Conservation (phyloP, 1,140 invertebrate species). For the Stenopsyche tienmushanensis region DNA sequence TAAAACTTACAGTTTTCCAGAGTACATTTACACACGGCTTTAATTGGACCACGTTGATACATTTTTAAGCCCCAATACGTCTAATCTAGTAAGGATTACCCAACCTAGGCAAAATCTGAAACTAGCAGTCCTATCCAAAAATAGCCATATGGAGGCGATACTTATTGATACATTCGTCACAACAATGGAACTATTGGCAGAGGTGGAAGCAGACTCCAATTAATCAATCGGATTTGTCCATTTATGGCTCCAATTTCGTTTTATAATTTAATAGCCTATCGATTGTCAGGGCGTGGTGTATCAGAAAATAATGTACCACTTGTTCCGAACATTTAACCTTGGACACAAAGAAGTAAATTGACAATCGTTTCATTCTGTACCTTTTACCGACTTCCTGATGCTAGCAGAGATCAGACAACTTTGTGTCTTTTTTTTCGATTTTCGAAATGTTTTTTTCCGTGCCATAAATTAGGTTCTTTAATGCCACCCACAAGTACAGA, state of each 20-base stretch:
- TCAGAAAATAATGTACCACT: not conserved
- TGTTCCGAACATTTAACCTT: not conserved
- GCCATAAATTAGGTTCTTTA: no score
- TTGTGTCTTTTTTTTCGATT: not conserved
- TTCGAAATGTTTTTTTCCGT: no score
- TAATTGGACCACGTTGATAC: no score
- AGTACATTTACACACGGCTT: no score
- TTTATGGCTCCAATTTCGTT: not conserved
- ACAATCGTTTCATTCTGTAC: not conserved
- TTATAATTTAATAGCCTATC: not conserved
- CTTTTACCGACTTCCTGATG: not conserved
- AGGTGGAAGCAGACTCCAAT: not conserved
- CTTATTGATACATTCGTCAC: no score
- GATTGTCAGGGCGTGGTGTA: not conserved
- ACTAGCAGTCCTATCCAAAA: not conserved
- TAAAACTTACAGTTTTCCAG: no score
- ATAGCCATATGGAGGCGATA: not conserved
- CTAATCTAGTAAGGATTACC: no score
- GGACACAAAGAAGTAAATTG: not conserved
- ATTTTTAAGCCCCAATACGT: no score
- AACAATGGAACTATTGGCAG: no score
- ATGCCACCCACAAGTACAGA: no score
- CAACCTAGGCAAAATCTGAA: not conserved
- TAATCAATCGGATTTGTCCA: not conserved
- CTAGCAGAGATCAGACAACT: not conserved